Base-by-base conservation (phyloP, 2,888 invertebrate species). In the Trissolcus brochymenae region DNA sequence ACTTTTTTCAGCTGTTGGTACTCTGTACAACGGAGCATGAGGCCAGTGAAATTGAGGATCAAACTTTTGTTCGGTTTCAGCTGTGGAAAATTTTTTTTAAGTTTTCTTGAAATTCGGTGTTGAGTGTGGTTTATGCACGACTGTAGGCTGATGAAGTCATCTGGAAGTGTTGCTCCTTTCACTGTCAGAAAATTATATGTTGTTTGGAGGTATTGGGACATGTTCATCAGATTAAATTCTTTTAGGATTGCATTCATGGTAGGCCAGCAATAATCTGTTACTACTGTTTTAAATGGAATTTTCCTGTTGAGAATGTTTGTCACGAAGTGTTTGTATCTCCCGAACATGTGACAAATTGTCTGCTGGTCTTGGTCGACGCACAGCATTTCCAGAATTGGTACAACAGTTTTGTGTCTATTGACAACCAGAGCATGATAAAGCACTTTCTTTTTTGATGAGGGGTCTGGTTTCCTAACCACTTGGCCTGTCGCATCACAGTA, bases 191-290 rank as follows among this genome's bases (percentile, higher is more conserved):
- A 62, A 13, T 62, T 40, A 35, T 53, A 50, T 0, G 51, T 53
- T 1, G 40, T 6, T 9, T 40, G n/a, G n/a, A n/a, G n/a, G n/a
- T n/a, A n/a, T n/a, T n/a, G n/a, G n/a, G n/a, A n/a, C 54, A 46
- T 55, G 4, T 4, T 17, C 55, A 64, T 64, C 13, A 16, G 29
- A 29, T 54, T 46, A 4, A 11, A 46, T 41, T 25, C 54, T 9
- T n/a, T 19, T 11, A 64, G 9, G 9, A 46, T n/a, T 0, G 64
- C 46, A 16, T 64, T 64, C 64, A 64, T 64, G 0, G 54, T 14
- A 4, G 64, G 25, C 64, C 64, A 54, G 13, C 55, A 64, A 54
- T 55, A 64, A 14, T 64, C 54, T 6, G 16, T 55, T 1, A 64
- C 55, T 9, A 64, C 43, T 25, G 43, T 53, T 17, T 51, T 51